Evolutionary conservation across 2,888 invertebrate species (phyloP).

Genomic region (Monochamus alternatus): DNA sequence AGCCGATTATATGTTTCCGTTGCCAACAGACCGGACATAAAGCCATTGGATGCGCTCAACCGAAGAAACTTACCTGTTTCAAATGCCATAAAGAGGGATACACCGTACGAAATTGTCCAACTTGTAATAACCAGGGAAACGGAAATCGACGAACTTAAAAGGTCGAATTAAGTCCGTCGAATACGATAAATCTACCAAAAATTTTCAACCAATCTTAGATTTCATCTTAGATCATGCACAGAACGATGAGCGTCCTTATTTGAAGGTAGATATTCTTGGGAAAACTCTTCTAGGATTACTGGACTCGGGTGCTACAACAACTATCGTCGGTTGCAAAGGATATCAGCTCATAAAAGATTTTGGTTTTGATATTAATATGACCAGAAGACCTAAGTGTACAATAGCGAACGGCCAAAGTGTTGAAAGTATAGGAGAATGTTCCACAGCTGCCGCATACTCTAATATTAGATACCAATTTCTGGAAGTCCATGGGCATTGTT

Average conservation of each 20-base stretch:
- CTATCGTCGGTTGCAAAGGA: conserved; percentile 11
- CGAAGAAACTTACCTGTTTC: not conserved
- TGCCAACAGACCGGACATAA: conserved; percentile 21
- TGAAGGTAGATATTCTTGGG: conserved; percentile 29
- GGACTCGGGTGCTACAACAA: conserved; percentile 20
- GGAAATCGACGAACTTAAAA: conserved; percentile 15
- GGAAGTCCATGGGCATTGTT: conserved; percentile 28
- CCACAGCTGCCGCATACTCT: not conserved
- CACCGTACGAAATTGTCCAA: conserved; percentile 21
- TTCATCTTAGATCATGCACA: conserved; percentile 34
- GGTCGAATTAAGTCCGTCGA: conserved; percentile 17
- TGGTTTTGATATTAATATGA: conserved; percentile 1
- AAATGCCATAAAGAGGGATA: conserved; percentile 19
- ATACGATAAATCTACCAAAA: not conserved
- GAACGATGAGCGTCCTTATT: conserved; percentile 38
- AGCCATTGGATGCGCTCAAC: conserved; percentile 15
- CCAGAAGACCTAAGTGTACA: conserved; percentile 5
- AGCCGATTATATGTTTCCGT: not conserved
- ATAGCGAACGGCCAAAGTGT: conserved; percentile 28
- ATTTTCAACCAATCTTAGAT: conserved; percentile 11
- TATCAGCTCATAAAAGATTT: conserved; percentile 17
- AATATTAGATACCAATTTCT: conserved; percentile 21
- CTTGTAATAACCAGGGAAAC: conserved; percentile 20
- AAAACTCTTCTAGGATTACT: conserved; percentile 27
- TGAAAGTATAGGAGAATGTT: conserved; percentile 24